A percentile compares a stretch with the other conserved stretches of the same genome.
Evolutionary conservation across 2,113 vertebrate genomes (phyloP).

Genomic region (Aramus guarauna): DNA sequence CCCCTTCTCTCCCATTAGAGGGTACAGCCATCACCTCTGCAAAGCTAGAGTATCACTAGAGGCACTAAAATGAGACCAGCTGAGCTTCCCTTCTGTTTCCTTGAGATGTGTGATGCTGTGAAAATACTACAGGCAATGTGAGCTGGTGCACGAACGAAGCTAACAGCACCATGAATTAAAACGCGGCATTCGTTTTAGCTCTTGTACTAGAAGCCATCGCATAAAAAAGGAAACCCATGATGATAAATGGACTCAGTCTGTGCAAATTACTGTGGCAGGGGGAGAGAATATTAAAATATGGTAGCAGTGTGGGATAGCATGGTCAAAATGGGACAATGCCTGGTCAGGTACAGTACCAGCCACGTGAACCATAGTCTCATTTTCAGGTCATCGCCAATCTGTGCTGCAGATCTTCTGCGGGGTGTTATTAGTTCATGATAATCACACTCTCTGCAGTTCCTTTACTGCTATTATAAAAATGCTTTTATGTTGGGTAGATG

Average conservation of each 20-base stretch:
- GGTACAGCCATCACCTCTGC: slow-evolving; percentile 34
- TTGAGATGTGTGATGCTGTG: slow-evolving; percentile 37
- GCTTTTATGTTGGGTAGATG: slow-evolving; percentile 33
- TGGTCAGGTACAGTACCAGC: not conserved
- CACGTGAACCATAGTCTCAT: not conserved
- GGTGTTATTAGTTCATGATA: slow-evolving; percentile 39
- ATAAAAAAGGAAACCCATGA: not conserved
- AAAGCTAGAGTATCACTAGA: not conserved
- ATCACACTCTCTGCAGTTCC: slow-evolving; percentile 41
- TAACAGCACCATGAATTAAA: not conserved
- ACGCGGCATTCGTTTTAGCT: not conserved
- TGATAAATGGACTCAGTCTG: not conserved
- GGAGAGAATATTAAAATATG: not conserved
- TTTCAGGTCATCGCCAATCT: not conserved
- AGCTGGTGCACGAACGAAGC: not conserved
- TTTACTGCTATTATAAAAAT: slow-evolving; percentile 58
- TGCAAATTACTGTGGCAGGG: not conserved
- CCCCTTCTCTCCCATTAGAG: not conserved
- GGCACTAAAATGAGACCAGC: slow-evolving; percentile 22
- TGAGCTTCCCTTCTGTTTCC: slow-evolving; percentile 58
- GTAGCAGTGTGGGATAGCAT: not conserved
- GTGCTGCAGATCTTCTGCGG: not conserved
- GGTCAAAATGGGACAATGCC: not conserved
- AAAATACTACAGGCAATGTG: slow-evolving; percentile 35
- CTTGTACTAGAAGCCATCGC: not conserved